Evolutionary conservation across 1,140 invertebrate species (phyloP).

Genomic region (Myzus persicae): DNA sequence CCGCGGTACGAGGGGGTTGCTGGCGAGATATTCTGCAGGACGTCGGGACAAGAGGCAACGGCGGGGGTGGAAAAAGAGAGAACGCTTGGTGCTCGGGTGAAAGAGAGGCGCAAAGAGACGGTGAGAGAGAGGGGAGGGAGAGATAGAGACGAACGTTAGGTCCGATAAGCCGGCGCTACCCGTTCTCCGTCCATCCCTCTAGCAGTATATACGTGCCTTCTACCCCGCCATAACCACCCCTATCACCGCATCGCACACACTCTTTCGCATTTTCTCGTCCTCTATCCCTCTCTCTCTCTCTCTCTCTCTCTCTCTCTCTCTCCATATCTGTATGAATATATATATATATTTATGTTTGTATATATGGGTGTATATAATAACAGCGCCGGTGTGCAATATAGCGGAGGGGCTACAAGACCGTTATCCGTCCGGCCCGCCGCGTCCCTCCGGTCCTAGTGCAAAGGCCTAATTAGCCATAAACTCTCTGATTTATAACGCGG

Average conservation of each 20-base stretch:
- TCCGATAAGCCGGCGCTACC: conserved; percentile 26
- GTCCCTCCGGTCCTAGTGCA: conserved; percentile 45
- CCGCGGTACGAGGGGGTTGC: background rate
- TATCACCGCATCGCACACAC: background rate
- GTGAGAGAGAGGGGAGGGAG: background rate
- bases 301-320: background rate
- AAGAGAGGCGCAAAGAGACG: background rate
- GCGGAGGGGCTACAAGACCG: conserved; percentile 46
- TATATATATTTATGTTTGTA: background rate
- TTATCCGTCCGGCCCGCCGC: conserved; percentile 48
- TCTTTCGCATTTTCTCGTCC: background rate
- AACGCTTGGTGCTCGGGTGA: background rate
- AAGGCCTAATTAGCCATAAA: conserved; percentile 76
- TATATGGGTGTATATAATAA: conserved; percentile 21
- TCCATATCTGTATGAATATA: background rate
- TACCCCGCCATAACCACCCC: background rate
- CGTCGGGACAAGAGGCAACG: background rate
- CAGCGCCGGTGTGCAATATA: background rate
- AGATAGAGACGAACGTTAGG: background rate
- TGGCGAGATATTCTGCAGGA: background rate
- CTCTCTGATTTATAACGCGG: conserved; percentile 72
- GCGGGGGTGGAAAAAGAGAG: conserved; percentile 11
- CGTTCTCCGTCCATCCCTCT: background rate
- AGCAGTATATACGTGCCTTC: background rate
- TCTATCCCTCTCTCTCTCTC: no score